Evolutionary conservation across 2,888 invertebrate genomes (phyloP), one percentile per base, ranked within the genome.

Genomic region (Heliconius hortense): DNA sequence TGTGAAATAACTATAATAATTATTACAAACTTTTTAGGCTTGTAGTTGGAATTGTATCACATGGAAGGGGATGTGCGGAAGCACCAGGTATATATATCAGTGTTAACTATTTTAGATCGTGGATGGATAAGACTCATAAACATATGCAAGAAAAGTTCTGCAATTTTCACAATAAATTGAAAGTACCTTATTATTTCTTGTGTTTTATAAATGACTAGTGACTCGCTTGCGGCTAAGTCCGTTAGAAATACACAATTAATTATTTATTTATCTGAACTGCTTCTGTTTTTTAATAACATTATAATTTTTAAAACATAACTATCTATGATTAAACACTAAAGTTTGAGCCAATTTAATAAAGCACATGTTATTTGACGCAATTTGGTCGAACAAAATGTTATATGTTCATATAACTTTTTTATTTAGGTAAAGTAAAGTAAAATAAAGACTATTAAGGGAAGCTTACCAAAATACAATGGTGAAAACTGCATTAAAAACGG

Each of bases 31-130:
- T 63, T 80, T 83, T 73, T 80, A 86, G 86, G 5, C 48, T 77
- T 39, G 31, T 86, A 48, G 84, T 87, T 10, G 87, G 86, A 11
- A 81, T 86, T 21, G 82, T 85, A 0, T 87, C 87, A 0, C 83
- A 85, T 60, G 87, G 87, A 1, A 77, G 74, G 18, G 82, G 82
- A 1, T 87, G 87, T 75, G 81, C 79, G 4, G 53, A 69, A 10
- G n/a, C 68, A 0, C 86, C 86, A 18, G 82, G 83, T 7, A 78
- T 86, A 26, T 87, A 86, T 72, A 78, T 81, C 3, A 86, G 84
- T 43, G 82, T 86, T 59, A 80, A 79, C 62, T 81, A 81, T 72
- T 82, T 81, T 73, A 80, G 72, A 43, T 56, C 66, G 0, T 86
- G 86, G 86, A 85, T 86, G 64, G 28, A 75, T 4, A 71, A n/a